These are phyloP conservation scores for Rhizoglyphus robini DNA, from an alignment of 1,140 invertebrate species.

Conservation along the genomic window DNA sequence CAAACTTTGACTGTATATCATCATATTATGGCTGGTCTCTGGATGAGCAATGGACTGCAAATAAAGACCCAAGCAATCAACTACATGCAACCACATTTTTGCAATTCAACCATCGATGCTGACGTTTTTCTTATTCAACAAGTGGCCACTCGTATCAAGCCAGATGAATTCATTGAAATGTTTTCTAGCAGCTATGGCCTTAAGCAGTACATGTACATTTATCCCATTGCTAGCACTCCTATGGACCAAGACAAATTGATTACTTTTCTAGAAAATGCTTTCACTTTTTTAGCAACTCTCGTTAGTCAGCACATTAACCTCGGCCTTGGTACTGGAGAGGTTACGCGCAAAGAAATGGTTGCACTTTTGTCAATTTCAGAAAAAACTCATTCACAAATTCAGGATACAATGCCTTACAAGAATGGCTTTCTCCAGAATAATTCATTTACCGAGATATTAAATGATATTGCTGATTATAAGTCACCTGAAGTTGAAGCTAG, in stretches of 20 bases:
- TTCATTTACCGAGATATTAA: slow-evolving; percentile 55
- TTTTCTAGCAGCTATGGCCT: background rate
- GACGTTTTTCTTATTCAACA: slow-evolving; percentile 87
- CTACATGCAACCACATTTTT: slow-evolving; percentile 95
- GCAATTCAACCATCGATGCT: slow-evolving; percentile 93
- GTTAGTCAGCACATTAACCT: slow-evolving; percentile 77
- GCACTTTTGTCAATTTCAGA: slow-evolving; percentile 80
- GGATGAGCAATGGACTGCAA: slow-evolving; percentile 91
- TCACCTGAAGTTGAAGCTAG: slow-evolving; percentile 60
- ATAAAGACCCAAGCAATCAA: slow-evolving; percentile 97
- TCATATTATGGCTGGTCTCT: slow-evolving; percentile 81
- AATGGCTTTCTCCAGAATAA: slow-evolving; percentile 69
- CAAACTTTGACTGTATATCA: slow-evolving; percentile 82
- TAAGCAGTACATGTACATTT: background rate
- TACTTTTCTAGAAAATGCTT: slow-evolving; percentile 76
- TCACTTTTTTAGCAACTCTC: slow-evolving; percentile 79
- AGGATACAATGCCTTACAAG: slow-evolving; percentile 86
- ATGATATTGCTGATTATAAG: slow-evolving; percentile 55
- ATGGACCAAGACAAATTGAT: slow-evolving; percentile 56
- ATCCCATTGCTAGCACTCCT: slow-evolving; percentile 43
- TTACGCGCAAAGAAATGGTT: slow-evolving; percentile 78
- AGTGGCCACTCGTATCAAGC: slow-evolving; percentile 69
- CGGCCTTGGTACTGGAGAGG: slow-evolving; percentile 55
- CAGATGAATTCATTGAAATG: slow-evolving; percentile 68
- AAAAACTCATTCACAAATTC: slow-evolving; percentile 78